phyloP scores from a whole-genome alignment of 2,113 vertebrate species.

The Callorhinus ursinus region DNA sequence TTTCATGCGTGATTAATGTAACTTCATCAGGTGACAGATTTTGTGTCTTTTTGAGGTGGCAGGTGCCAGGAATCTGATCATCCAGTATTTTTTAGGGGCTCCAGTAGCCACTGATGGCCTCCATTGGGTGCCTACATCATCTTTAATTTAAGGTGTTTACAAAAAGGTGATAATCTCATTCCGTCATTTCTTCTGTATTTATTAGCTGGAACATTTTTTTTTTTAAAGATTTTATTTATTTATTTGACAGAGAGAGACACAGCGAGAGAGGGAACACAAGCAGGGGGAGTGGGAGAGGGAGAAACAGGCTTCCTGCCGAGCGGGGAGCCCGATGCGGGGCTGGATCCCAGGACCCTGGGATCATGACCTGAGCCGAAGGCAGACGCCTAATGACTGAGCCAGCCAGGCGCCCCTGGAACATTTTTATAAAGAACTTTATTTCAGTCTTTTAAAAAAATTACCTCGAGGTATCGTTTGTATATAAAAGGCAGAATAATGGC shows the following conservation, averaged over 20 bases:
- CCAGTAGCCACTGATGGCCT: neutral
- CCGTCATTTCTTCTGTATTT: neutral
- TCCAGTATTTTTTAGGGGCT: neutral
- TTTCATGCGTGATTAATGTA: neutral
- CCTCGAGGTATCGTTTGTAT: neutral
- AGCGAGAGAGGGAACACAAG: no score
- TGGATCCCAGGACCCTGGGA: no score
- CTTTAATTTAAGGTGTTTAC: neutral
- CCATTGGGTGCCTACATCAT: rapidly evolving
- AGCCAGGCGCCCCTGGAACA: no score
- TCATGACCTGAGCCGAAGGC: no score
- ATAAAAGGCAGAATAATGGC: neutral
- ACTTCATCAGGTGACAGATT: neutral
- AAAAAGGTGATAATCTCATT: neutral
- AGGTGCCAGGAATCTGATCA: neutral
- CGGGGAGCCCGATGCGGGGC: no score
- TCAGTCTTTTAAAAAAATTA: neutral
- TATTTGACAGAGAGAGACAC: no score
- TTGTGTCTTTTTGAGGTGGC: neutral
- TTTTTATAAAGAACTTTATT: neutral
- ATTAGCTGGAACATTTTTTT: neutral
- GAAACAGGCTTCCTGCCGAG: no score
- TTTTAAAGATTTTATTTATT: no score
- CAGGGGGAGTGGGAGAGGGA: no score
- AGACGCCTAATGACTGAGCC: no score